phyloP scores from a whole-genome alignment of 1,140 invertebrate species.

The Cataglyphis hispanica region DNA sequence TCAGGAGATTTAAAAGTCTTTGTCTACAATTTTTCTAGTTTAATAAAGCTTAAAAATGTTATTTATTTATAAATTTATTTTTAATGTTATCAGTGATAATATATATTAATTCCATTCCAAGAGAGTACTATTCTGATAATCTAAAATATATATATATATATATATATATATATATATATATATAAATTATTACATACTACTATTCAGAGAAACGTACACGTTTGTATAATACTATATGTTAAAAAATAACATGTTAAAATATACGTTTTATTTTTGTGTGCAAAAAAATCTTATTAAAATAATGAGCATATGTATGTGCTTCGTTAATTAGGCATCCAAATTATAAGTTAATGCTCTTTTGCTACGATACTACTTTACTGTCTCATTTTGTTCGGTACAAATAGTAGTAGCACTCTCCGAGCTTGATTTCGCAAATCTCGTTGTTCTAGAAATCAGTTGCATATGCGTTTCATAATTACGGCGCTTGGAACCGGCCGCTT shows the following conservation, averaged over 20 bases:
- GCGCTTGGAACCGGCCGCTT: slow-evolving; percentile 32
- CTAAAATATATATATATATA: too few species aligned
- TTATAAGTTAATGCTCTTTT: slow-evolving; percentile 22
- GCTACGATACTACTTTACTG: neutral
- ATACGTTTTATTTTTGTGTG: neutral
- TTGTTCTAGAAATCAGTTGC: slow-evolving; percentile 59
- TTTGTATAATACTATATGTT: too few species aligned
- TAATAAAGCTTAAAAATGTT: neutral
- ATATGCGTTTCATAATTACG: slow-evolving; percentile 59
- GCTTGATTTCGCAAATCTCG: slow-evolving; percentile 43
- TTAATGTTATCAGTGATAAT: neutral
- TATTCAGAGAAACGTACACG: neutral
- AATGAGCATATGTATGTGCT: neutral
- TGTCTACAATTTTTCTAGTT: neutral
- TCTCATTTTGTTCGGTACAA: slow-evolving; percentile 24
- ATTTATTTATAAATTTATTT: neutral
- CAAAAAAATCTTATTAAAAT: neutral
- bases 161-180: too few species aligned
- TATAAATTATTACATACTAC: neutral
- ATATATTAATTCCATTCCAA: too few species aligned
- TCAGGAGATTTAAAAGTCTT: neutral
- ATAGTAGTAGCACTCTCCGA: neutral
- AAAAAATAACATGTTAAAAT: neutral
- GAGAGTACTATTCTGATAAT: neutral
- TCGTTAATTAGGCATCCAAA: slow-evolving; percentile 17